Evolutionary conservation across 2,113 vertebrate species (phyloP).

Genomic region (Tenrec ecaudatus): DNA sequence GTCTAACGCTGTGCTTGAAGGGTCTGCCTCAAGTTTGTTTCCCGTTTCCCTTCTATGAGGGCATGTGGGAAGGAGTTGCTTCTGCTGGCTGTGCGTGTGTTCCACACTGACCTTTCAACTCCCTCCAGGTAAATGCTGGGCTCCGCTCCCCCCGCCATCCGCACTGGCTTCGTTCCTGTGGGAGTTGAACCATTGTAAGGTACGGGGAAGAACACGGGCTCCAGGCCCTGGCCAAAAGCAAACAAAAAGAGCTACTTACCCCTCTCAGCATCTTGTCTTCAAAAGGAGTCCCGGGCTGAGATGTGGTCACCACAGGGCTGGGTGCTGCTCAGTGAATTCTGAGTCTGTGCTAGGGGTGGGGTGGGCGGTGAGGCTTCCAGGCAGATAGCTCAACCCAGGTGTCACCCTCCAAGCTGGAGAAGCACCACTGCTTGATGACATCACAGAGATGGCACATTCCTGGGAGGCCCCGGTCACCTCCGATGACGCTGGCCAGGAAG

Average conservation of each 20-base stretch:
- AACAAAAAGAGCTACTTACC: not conserved
- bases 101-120: not conserved
- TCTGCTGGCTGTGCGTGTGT: not conserved
- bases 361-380: not conserved
- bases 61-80: not conserved
- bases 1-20: not conserved
- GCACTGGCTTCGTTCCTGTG: not conserved
- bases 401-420: not conserved
- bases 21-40: not conserved
- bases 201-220: not conserved
- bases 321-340: not conserved
- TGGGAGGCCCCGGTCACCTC: not conserved
- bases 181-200: not conserved
- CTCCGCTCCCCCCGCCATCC: not conserved
- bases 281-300: not conserved
- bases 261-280: not conserved
- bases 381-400: not conserved
- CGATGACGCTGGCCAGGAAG: slow-evolving; percentile 68
- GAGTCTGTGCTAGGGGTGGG: no score
- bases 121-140: not conserved
- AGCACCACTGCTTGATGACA: not conserved
- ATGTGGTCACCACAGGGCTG: not conserved
- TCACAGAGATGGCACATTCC: not conserved
- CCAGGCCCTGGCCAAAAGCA: not conserved
- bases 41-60: not conserved